These are phyloP conservation scores for Ooceraea biroi DNA, from an alignment of 1,140 invertebrate genomes.

Conservation along the genomic window DNA sequence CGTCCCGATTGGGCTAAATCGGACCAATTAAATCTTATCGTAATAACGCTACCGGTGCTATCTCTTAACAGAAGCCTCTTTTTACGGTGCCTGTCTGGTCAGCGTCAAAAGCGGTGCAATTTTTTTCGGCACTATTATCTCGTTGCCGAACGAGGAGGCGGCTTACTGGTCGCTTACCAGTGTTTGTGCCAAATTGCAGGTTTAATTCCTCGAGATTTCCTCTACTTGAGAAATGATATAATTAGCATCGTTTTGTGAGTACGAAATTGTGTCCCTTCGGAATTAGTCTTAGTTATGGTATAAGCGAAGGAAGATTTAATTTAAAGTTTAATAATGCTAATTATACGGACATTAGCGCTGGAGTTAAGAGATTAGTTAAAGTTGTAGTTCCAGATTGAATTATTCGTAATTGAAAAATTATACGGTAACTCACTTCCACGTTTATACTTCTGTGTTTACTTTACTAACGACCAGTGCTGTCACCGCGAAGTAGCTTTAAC, in stretches of 20 bases:
- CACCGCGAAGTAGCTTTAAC: not conserved
- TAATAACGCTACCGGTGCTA: not conserved
- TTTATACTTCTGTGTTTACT: not conserved
- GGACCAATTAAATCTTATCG: constrained; percentile 26
- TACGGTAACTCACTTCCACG: not conserved
- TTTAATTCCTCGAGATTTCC: not conserved
- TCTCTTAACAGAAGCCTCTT: constrained; percentile 9
- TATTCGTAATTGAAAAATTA: not conserved
- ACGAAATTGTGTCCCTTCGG: not conserved
- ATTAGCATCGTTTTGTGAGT: not conserved
- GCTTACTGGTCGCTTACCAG: not conserved
- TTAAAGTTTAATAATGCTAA: not conserved
- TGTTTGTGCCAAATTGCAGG: not conserved
- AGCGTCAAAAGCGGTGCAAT: not conserved
- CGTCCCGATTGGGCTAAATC: constrained; percentile 10
- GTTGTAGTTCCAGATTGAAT: constrained; percentile 1
- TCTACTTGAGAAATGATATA: not conserved
- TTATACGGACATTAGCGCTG: not conserved
- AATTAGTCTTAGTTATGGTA: not conserved
- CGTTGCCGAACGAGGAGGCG: constrained; percentile 1
- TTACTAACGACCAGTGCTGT: not conserved
- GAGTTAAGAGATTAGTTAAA: not conserved
- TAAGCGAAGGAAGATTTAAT: not conserved
- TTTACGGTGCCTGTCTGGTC: not conserved
- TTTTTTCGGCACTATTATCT: constrained; percentile 14